phyloP scores from a whole-genome alignment of 92 coral and sea anemone genomes.

The Bergia puertoricense region DNA sequence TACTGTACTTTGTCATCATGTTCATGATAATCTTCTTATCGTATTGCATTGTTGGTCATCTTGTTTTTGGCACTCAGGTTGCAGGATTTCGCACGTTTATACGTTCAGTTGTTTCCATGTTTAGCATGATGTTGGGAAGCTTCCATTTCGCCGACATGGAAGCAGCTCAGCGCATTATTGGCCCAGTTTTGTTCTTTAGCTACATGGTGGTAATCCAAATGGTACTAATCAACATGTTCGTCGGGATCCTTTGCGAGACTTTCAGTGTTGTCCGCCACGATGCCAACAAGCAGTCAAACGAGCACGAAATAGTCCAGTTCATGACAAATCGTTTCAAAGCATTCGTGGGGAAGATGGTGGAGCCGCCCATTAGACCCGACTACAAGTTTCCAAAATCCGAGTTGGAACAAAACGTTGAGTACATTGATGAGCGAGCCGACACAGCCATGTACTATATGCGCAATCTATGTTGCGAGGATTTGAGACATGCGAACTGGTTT shows the following conservation, averaged over 20 bases:
- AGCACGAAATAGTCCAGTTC: conserved; percentile 87
- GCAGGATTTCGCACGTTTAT: conserved; percentile 75
- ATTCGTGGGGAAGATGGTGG: conserved; percentile 64
- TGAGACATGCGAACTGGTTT: conserved; percentile 82
- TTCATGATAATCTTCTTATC: conserved; percentile 73
- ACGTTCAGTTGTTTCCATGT: conserved; percentile 79
- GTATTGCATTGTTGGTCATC: conserved; percentile 60
- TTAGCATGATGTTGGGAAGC: conserved; percentile 83
- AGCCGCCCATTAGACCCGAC: conserved; percentile 79
- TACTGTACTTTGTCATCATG: conserved; percentile 69
- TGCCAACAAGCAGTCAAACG: conserved; percentile 80
- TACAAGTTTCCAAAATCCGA: conserved; percentile 80
- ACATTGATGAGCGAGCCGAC: conserved; percentile 79
- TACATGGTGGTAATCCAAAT: conserved; percentile 82
- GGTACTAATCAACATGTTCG: conserved; percentile 81
- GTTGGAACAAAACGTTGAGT: conserved; percentile 71
- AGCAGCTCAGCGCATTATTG: conserved; percentile 63
- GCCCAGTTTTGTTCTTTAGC: conserved; percentile 78
- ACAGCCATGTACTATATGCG: conserved; percentile 77
- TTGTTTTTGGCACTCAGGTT: conserved; percentile 67
- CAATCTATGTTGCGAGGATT: conserved; percentile 82
- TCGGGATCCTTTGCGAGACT: conserved; percentile 87
- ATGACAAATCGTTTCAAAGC: conserved; percentile 75
- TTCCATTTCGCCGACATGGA: conserved; percentile 71
- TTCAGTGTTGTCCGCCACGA: conserved; percentile 76